phyloP scores from a whole-genome alignment of 2,888 invertebrate genomes.

The Trachelus tabidus region DNA sequence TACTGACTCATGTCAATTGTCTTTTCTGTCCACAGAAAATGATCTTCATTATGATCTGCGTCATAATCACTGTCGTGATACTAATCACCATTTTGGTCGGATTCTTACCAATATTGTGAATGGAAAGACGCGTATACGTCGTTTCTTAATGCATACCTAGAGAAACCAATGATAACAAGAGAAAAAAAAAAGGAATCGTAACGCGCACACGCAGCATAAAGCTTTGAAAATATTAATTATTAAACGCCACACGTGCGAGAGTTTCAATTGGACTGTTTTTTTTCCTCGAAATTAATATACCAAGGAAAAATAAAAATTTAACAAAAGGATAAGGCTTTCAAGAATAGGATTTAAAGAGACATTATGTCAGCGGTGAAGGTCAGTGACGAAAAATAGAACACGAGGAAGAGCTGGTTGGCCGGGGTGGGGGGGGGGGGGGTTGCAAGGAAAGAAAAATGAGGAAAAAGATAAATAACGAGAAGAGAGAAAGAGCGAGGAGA shows the following conservation, averaged over 20 bases:
- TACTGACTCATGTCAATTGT: constrained; percentile 17
- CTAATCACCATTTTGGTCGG: constrained; percentile 59
- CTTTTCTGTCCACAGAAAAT: constrained; percentile 64
- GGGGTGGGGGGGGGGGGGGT: too few relatives aligned
- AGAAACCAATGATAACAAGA: background rate
- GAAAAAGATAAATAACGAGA: constrained; percentile 9
- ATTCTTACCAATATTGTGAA: constrained; percentile 55
- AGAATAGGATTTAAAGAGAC: background rate
- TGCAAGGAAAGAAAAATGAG: constrained; percentile 14
- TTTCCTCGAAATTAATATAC: background rate
- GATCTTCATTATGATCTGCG: constrained; percentile 65
- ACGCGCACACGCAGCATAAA: background rate
- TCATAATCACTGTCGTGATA: constrained; percentile 60
- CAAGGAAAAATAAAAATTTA: background rate
- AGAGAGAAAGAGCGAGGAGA: constrained; percentile 19
- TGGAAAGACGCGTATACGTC: constrained; percentile 19
- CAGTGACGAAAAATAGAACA: background rate
- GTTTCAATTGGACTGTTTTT: background rate
- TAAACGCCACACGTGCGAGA: background rate
- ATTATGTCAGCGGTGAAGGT: background rate
- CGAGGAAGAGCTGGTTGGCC: background rate
- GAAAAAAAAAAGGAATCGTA: background rate
- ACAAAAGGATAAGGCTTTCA: background rate
- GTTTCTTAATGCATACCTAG: background rate
- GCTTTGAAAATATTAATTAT: background rate